These are phyloP conservation scores for Babyrousa celebensis DNA, from an alignment of 2,797 vertebrate species.

Conservation along the genomic window DNA sequence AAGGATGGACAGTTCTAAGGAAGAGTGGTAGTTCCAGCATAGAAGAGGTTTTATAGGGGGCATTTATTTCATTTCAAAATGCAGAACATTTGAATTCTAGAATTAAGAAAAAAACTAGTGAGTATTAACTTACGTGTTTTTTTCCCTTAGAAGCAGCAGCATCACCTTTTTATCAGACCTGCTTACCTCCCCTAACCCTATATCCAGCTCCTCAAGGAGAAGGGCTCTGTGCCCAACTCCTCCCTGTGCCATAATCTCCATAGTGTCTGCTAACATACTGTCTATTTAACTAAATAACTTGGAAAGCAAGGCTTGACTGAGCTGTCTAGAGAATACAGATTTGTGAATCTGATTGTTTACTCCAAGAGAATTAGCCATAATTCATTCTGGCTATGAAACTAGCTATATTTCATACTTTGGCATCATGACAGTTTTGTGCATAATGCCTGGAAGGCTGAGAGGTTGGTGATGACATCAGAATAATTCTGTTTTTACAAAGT, in stretches of 20 bases:
- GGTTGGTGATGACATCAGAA: not conserved
- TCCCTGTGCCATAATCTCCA: constrained; percentile 24
- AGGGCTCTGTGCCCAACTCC: not conserved
- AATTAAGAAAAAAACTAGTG: not conserved
- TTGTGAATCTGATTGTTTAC: constrained; percentile 65
- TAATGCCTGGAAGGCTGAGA: constrained; percentile 44
- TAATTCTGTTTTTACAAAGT: constrained; percentile 7
- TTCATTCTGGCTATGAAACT: constrained; percentile 58
- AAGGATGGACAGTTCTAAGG: not conserved
- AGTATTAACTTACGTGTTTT: not conserved
- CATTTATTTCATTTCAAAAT: constrained; percentile 52
- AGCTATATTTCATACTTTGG: constrained; percentile 45
- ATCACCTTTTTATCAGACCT: constrained; percentile 1
- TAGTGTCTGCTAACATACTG: constrained; percentile 7
- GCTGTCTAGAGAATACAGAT: constrained; percentile 66
- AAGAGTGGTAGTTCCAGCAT: not conserved
- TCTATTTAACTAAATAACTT: constrained; percentile 66
- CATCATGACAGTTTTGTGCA: constrained; percentile 33
- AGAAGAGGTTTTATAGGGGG: constrained; percentile 30
- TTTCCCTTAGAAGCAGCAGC: not conserved
- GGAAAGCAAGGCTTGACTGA: constrained; percentile 41
- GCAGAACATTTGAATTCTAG: not conserved
- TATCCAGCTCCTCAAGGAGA: constrained; percentile 54
- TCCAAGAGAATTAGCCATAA: constrained; percentile 38
- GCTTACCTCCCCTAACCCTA: constrained; percentile 63